These are phyloP conservation scores for Elegia similella DNA, from an alignment of 2,888 invertebrate species.

Conservation along the genomic window DNA sequence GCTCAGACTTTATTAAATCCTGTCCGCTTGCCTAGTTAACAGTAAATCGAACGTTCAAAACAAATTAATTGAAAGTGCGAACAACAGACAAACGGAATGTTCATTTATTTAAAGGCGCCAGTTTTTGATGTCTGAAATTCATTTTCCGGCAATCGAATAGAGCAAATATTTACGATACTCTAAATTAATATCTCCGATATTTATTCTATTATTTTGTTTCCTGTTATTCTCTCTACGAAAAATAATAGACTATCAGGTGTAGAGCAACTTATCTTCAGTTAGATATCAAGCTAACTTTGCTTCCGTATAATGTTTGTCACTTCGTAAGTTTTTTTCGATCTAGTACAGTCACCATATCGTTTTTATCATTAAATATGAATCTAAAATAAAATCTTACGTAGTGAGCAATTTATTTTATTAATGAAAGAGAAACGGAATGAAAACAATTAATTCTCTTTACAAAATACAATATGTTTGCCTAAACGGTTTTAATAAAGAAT, in stretches of 20 bases:
- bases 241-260: background rate
- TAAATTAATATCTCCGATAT: background rate
- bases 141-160: background rate
- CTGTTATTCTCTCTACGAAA: background rate
- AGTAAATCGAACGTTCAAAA: background rate
- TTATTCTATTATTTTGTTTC: background rate
- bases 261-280: no score
- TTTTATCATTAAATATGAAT: no score
- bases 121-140: background rate
- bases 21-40: background rate
- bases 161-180: background rate
- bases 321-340: no score
- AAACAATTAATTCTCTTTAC: no score
- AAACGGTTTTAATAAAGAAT: no score
- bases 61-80: constrained; percentile 1
- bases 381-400: no score
- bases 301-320: no score
- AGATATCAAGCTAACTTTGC: no score
- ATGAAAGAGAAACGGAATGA: no score
- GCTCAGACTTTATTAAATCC: background rate
- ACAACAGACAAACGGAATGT: background rate
- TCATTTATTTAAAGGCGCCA: background rate
- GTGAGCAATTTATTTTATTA: no score
- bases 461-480: no score
- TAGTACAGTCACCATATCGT: no score